A percentile compares a stretch with the other conserved stretches of the same genome.
Evolutionary conservation across 2,113 vertebrate species (phyloP).

Genomic region (Peromyscus polionotus): DNA sequence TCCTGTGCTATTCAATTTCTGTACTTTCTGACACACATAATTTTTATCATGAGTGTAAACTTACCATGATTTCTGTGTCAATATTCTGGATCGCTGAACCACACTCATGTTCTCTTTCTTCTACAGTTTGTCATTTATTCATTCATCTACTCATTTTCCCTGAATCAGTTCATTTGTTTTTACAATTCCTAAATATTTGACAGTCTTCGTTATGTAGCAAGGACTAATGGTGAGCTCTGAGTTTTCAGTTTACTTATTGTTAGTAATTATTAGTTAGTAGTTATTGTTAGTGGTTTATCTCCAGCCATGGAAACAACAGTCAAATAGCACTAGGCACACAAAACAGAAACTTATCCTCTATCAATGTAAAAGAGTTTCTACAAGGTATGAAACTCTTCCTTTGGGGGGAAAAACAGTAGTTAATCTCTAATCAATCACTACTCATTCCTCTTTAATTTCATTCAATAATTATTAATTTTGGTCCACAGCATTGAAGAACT

Average conservation of each 20-base stretch:
- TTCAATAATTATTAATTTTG: not conserved
- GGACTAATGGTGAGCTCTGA: not conserved
- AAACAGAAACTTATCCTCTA: not conserved
- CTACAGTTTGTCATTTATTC: not conserved
- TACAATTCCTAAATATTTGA: not conserved
- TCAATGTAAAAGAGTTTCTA: not conserved
- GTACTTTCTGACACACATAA: not conserved
- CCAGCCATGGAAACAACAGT: not conserved
- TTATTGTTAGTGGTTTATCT: not conserved
- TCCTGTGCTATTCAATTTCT: not conserved
- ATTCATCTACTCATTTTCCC: not conserved
- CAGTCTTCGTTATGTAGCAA: not conserved
- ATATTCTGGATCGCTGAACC: not conserved
- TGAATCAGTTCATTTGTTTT: not conserved
- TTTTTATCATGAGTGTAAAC: accelerated
- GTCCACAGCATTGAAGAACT: not conserved
- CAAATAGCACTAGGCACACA: not conserved
- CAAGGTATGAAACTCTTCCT: not conserved
- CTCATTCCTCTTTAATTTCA: not conserved
- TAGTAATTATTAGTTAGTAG: too few species aligned
- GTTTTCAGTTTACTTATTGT: not conserved
- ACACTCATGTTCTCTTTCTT: not conserved
- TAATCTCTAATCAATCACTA: not conserved
- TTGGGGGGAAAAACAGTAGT: not conserved
- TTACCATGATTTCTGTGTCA: accelerated